Evolutionary conservation across 1,140 invertebrate species (phyloP), one percentile per base, ranked within the genome.

Genomic region (Plectus sambesii): DNA sequence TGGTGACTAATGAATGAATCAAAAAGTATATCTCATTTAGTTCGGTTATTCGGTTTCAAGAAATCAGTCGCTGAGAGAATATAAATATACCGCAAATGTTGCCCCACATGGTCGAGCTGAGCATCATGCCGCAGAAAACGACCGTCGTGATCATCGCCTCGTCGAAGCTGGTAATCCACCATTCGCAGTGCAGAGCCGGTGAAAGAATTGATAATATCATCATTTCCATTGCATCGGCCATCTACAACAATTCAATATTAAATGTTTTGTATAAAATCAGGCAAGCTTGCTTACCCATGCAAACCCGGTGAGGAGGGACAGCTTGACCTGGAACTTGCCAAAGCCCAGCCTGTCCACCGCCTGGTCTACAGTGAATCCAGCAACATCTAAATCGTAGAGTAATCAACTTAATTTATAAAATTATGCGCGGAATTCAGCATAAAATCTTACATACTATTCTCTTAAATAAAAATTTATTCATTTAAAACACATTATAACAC

Each of bases 201-300:
- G 85, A 86, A 12, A 94, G 70, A 56, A 94, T 90, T 58, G 85
- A 86, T 5, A 96, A 73, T 63, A 94, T 89, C 67, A 89, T 93
- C 83, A 94, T 93, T 75, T 94, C 89, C 88, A 94, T 93, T 33
- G 86, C 88, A 71, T 96, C 89, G 24, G 88, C 85, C 87, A 92
- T 93, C 87, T 88, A 85, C 65, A 84, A 87, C 3, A 39, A 24
- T 19, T 20, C 17, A 23, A 9, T 5, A 25, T n/a, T 2, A 20
- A 42, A 19, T 3, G 33, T 24, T 43, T 48, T 27, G 26, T 20
- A 26, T 42, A 6, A 5, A 12, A 33, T 29, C 2, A 25, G 24
- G 20, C 2, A 38, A 5, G 8, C 30, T n/a, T 39, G 29, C 62
- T 60, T 56, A 74, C 73, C 73, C 73, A 74, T 26, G 74, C 73